Base-by-base conservation (phyloP, 2,888 invertebrate genomes). In the Phymatocera aterrima region DNA sequence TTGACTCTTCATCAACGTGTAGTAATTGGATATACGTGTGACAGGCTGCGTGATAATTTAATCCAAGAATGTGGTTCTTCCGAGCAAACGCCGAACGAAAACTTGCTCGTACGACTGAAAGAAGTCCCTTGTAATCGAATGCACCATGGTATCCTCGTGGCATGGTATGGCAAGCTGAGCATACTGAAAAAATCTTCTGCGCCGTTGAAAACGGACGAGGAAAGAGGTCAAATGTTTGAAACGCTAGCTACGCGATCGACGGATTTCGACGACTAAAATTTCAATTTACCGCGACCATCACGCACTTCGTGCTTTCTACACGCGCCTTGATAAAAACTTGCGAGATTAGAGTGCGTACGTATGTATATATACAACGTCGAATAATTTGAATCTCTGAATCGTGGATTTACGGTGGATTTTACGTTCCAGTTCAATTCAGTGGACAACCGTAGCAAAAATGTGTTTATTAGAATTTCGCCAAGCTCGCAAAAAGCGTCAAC, bases 401-500 rank as follows among this genome's bases (percentile, higher is more conserved):
- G 46, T 28, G 28, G 31, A 10, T 34, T n/a, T 15, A 10, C 5
- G n/a, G 18, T 31, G 2, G n/a, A n/a, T n/a, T n/a, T 34, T 18
- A 51, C 51, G 51, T 72, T 51, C 51, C 34, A 72, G 51, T 68
- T 24, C 24, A 24, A 46, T 68, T 68, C 15, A 21, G 51, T 8
- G 10, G 4, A 34, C 34, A 48, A 21, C 21, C 28, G 1, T 40
- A 31, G 18, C 18, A 31, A 21, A 48, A 72, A 48, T 10, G 15
- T 24, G 51, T 21, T 31, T 15, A 51, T 72, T 51, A 51, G 51
- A 12, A 43, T 51, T 72, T 34, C n/a, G 51, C 51, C 12, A 34
- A 51, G 51, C 72, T 72, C 34, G 51, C 43, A 18, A 51, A 51
- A 72, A 51, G 48, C 24, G 72, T 15, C 18, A 51, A 37, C 72